phyloP scores from a whole-genome alignment of 1,140 invertebrate genomes.

The Campodea augens region DNA sequence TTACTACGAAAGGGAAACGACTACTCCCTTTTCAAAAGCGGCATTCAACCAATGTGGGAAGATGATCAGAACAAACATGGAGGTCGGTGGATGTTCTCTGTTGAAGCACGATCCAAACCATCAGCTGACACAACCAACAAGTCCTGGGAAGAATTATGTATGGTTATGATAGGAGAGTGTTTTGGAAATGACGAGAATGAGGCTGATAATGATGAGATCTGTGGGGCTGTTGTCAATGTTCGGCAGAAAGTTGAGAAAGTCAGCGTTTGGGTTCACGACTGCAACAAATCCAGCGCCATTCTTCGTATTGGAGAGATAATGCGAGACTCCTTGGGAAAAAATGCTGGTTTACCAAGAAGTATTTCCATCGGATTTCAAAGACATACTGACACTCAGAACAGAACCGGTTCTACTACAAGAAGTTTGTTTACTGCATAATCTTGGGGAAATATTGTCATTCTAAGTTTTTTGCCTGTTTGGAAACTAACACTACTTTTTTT shows the following conservation, averaged over 20 bases:
- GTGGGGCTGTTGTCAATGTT: slow-evolving; percentile 41
- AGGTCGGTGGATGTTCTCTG: slow-evolving; percentile 42
- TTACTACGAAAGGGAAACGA: slow-evolving; percentile 35
- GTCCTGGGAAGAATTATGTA: slow-evolving; percentile 40
- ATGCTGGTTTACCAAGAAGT: too few species aligned
- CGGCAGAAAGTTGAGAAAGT: slow-evolving; percentile 41
- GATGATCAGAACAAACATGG: slow-evolving; percentile 35
- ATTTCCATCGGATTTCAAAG: too few species aligned
- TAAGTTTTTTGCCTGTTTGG: too few species aligned
- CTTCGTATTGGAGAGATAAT: too few species aligned
- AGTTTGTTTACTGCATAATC: too few species aligned
- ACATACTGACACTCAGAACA: too few species aligned
- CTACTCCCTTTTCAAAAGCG: slow-evolving; percentile 43
- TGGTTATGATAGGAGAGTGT: slow-evolving; percentile 42
- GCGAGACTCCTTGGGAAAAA: too few species aligned
- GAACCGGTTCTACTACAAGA: too few species aligned
- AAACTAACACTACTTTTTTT: too few species aligned
- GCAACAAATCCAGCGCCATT: slow-evolving; percentile 28
- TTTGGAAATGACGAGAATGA: slow-evolving; percentile 40
- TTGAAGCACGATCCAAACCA: slow-evolving; percentile 30
- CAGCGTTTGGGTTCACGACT: slow-evolving; percentile 36
- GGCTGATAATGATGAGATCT: slow-evolving; percentile 38
- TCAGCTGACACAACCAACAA: slow-evolving; percentile 29
- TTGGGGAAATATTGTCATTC: too few species aligned
- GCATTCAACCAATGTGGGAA: slow-evolving; percentile 48